phyloP scores from a whole-genome alignment of 2,888 invertebrate genomes.

The Cyaniris semiargus region DNA sequence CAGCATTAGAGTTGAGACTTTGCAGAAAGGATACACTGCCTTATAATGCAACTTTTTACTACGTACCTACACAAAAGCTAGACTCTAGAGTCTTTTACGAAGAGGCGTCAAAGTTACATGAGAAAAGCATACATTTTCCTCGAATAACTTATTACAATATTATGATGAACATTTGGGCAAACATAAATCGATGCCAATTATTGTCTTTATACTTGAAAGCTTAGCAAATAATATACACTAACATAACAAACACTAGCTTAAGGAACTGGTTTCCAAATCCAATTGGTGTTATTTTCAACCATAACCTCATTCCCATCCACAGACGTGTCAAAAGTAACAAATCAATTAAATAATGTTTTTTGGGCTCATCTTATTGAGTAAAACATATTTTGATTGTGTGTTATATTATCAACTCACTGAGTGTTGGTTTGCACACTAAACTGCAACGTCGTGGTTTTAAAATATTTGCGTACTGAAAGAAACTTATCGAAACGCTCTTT shows the following conservation, averaged over 20 bases:
- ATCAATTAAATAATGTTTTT: neutral
- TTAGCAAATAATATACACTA: neutral
- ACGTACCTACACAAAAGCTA: too few relatives aligned
- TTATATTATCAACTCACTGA: neutral
- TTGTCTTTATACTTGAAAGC: neutral
- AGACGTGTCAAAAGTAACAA: neutral
- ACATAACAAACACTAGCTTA: neutral
- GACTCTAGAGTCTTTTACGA: too few relatives aligned
- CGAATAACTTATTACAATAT: too few relatives aligned
- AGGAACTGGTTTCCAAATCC: neutral
- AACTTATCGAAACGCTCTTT: neutral
- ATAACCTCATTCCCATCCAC: conserved; percentile 16
- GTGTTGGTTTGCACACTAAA: conserved; percentile 1
- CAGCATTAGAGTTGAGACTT: too few relatives aligned
- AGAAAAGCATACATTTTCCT: too few relatives aligned
- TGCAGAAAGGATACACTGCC: too few relatives aligned
- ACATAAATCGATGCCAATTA: too few relatives aligned
- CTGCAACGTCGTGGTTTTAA: neutral
- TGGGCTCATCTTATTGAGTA: neutral
- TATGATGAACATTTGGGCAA: too few relatives aligned
- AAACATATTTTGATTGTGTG: conserved; percentile 8
- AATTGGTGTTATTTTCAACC: neutral
- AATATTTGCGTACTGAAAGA: neutral
- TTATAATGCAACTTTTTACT: too few relatives aligned
- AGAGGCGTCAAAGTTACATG: too few relatives aligned